Percentiles rank a stretch among this genome's conserved stretches.
These are phyloP conservation scores for Mohoua ochrocephala DNA, from an alignment of 2,113 vertebrate genomes.

Conservation along the genomic window DNA sequence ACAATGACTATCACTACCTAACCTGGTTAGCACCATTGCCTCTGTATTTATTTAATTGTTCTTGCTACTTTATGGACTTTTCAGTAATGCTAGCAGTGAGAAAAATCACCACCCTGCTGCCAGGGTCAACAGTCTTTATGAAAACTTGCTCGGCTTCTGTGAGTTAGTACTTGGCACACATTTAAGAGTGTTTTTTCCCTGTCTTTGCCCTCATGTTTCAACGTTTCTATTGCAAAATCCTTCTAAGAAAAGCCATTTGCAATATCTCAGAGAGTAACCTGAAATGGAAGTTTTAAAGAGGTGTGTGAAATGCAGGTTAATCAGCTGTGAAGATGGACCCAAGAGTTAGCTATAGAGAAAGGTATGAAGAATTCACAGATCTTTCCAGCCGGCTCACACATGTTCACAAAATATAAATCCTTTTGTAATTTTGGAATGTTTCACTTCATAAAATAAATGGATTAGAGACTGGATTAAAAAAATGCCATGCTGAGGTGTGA, in stretches of 20 bases:
- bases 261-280: background rate
- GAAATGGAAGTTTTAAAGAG: background rate
- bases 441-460: background rate
- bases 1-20: background rate
- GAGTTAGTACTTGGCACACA: background rate
- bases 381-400: background rate
- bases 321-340: background rate
- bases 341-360: background rate
- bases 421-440: conserved; percentile 16
- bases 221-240: background rate
- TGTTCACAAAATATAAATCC: background rate
- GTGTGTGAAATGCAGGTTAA: background rate
- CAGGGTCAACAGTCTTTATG: conserved; percentile 20
- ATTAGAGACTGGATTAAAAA: conserved; percentile 27
- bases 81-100: background rate
- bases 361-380: background rate
- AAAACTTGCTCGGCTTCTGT: background rate
- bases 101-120: background rate
- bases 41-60: conserved; percentile 23
- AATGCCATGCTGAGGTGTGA: background rate
- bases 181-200: background rate
- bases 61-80: background rate
- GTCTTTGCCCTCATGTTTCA: background rate
- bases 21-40: background rate
- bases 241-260: background rate